These are phyloP conservation scores for Dioctria linearis DNA, from an alignment of 2,888 invertebrate genomes.

Conservation along the genomic window DNA sequence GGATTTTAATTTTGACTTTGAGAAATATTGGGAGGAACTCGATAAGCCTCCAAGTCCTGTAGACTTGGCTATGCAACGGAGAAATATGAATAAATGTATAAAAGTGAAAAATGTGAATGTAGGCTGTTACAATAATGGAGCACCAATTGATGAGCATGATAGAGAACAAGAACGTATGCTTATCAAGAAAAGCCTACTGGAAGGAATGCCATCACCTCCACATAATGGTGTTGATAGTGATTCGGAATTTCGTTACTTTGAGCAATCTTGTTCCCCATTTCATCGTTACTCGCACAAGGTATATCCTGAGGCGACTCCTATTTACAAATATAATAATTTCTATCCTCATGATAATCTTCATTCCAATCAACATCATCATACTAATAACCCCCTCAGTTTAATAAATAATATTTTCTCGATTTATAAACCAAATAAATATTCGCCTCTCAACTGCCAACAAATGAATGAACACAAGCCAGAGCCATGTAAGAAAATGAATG, in stretches of 20 bases:
- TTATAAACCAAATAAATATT: conserved; percentile 71
- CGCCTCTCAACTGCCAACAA: conserved; percentile 70
- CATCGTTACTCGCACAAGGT: conserved; percentile 65
- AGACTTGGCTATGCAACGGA: conserved; percentile 68
- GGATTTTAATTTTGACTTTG: conserved; percentile 70
- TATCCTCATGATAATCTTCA: conserved; percentile 67
- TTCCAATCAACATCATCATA: conserved; percentile 60
- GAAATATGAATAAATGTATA: conserved; percentile 69
- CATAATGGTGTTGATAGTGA: conserved; percentile 61
- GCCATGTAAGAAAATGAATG: conserved; percentile 69
- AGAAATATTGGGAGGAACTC: conserved; percentile 71
- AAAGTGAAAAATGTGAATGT: conserved; percentile 70
- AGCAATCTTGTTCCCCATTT: conserved; percentile 66
- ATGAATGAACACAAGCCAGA: conserved; percentile 63
- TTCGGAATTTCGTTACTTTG: conserved; percentile 67
- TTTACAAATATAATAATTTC: conserved; percentile 70
- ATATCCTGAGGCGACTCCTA: conserved; percentile 68
- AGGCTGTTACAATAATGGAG: conserved; percentile 69
- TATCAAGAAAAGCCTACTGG: conserved; percentile 69
- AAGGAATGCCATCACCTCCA: conserved; percentile 70
- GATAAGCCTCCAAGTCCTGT: conserved; percentile 70
- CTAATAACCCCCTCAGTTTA: conserved; percentile 68
- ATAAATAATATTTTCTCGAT: conserved; percentile 71
- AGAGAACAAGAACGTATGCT: conserved; percentile 69
- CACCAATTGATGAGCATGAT: conserved; percentile 68